Base-by-base conservation (phyloP, 2,888 invertebrate species). In the Atethmia centrago region DNA sequence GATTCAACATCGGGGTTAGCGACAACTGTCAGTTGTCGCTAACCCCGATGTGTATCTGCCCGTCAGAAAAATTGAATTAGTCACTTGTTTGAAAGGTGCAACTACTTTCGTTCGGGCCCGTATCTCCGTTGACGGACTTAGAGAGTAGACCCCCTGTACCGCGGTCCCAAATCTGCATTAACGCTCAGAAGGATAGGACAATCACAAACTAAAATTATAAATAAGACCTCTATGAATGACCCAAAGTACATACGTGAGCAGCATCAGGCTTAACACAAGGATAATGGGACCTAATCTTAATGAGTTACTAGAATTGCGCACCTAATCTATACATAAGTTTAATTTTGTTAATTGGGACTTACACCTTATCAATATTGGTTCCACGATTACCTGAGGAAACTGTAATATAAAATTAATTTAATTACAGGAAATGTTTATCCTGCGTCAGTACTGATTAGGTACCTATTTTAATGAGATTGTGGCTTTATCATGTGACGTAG, bases 221-320 rank as follows among this genome's bases (percentile, higher is more conserved):
- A n/a, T 25, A 31, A 31, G 21, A 53, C 45, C 47, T 14, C 31
- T 25, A 25, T 19, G 5, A 45, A 25, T 45, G 10, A 36, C 16
- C n/a, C 10, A 36, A 25, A 21, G 10, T 28, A 10, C n/a, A 16
- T 36, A 71, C 4, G 19, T 56, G 21, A 16, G 9, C 42, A 25
- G 2, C 16, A 21, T 42, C 42, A 14, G 0, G 31, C 49, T 78
- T n/a, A 51, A 51, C 71, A 36, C 21, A 28, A 71, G 78, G 71
- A 68, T 40, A 77, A 42, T 42, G 10, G 0, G 3, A 49, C 16
- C 8, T 55, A 28, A 55, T 47, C 16, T 36, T 21, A 42, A 70
- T 58, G 21, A 78, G n/a, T 51, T 71, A 7, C 45, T 19, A 28
- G 49, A 51, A 78, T 16, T 36, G 7, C 14, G 8, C 25, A n/a